Conservation (phyloP, 2,113 vertebrate genomes). For the Piprites chloris region DNA sequence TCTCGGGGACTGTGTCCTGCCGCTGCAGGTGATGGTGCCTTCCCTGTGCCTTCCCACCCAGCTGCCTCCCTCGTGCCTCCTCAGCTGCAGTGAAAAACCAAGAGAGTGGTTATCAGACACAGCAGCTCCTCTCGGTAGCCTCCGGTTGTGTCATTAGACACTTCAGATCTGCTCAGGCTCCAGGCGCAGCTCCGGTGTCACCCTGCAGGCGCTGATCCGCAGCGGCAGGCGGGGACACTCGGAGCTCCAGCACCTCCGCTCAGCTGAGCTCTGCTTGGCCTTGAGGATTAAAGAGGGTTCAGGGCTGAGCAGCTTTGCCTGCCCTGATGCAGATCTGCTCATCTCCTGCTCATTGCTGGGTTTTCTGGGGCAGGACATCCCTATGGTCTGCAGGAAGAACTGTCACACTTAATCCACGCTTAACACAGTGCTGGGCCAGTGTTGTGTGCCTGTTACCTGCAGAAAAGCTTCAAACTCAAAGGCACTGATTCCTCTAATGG, state of each 20-base stretch:
- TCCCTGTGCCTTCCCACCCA: background rate
- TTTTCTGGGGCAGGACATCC: background rate
- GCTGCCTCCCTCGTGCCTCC: background rate
- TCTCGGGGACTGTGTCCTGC: accelerated
- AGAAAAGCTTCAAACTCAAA: background rate
- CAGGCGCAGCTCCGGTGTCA: background rate
- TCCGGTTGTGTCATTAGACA: background rate
- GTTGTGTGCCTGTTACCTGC: accelerated
- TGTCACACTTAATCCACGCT: background rate
- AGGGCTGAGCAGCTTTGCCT: background rate
- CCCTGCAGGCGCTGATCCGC: accelerated
- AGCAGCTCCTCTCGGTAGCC: background rate
- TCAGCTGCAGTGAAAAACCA: background rate
- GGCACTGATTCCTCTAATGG: background rate
- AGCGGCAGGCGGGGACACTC: accelerated
- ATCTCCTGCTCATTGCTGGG: background rate
- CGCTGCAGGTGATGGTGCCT: accelerated
- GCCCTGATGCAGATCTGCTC: background rate
- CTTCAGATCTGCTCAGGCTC: background rate
- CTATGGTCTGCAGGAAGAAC: background rate
- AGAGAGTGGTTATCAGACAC: background rate
- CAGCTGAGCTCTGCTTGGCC: background rate
- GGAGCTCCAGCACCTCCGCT: background rate
- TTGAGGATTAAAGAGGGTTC: background rate
- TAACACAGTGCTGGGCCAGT: accelerated